A percentile compares a stretch with the other conserved stretches of the same genome.
Conservation (phyloP, 2,113 vertebrate species). For the Oenanthe melanoleuca region DNA sequence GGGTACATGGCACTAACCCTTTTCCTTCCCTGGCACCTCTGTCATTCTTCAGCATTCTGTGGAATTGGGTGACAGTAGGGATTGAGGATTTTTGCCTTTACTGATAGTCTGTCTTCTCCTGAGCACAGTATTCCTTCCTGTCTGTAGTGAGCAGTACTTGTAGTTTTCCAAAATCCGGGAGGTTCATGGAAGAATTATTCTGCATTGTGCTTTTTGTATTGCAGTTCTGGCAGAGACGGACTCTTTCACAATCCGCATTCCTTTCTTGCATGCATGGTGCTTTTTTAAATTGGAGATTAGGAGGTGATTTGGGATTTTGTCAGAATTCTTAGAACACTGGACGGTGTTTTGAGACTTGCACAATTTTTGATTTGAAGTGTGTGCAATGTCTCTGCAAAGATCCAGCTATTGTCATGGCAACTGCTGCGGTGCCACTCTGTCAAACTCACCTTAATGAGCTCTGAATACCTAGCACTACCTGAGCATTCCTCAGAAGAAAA, state of each 20-base stretch:
- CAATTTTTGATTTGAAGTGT: not conserved
- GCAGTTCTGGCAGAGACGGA: not conserved
- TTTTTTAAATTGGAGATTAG: not conserved
- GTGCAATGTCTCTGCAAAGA: not conserved
- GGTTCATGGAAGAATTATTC: not conserved
- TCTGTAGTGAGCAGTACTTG: not conserved
- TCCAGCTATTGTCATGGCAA: conserved; percentile 14
- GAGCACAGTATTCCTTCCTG: not conserved
- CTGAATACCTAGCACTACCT: not conserved
- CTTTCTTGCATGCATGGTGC: not conserved
- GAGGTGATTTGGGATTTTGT: not conserved
- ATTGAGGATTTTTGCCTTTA: not conserved
- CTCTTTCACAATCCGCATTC: not conserved
- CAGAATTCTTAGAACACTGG: not conserved
- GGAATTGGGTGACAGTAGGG: not conserved
- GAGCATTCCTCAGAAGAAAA: not conserved
- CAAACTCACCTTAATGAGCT: not conserved
- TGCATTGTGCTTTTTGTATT: not conserved
- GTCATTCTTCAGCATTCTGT: not conserved
- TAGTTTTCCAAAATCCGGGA: not conserved
- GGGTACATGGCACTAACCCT: not conserved
- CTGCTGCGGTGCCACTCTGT: not conserved
- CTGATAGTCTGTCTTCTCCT: not conserved
- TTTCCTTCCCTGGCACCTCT: not conserved
- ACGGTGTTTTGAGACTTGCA: not conserved